Evolutionary conservation across 2,797 vertebrate species (phyloP).

Genomic region (Labroides dimidiatus): DNA sequence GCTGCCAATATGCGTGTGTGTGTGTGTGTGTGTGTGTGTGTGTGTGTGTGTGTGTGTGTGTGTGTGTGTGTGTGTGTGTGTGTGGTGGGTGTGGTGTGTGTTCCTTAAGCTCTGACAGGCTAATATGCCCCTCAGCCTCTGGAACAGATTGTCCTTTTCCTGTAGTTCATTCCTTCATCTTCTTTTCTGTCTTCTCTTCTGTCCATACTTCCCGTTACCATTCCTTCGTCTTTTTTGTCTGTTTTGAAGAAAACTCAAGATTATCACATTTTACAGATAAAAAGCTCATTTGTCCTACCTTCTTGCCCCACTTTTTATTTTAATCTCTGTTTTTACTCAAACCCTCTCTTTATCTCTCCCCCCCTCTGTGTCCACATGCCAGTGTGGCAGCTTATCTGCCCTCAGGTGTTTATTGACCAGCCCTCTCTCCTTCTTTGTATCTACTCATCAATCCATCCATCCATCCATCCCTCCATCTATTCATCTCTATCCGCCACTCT

Average conservation of each 20-base stretch:
- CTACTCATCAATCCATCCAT: slow-evolving; percentile 7
- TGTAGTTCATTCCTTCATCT: slow-evolving; percentile 14
- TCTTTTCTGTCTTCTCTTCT: slow-evolving; percentile 10
- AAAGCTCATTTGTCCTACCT: slow-evolving; percentile 9
- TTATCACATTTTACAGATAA: slow-evolving; percentile 25
- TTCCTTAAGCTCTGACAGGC: slow-evolving; percentile 32
- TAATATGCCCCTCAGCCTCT: slow-evolving; percentile 33
- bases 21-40: slow-evolving; percentile 18
- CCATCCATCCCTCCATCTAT: slow-evolving; percentile 49
- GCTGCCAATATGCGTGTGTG: slow-evolving; percentile 14
- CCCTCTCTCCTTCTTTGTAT: slow-evolving; percentile 61
- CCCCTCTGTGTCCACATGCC: slow-evolving; percentile 53
- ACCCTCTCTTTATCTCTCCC: slow-evolving; percentile 34
- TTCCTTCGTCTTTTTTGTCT: slow-evolving; percentile 5
- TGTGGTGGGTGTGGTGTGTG: background rate
- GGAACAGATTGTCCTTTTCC: slow-evolving; percentile 56
- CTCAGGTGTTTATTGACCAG: slow-evolving; percentile 79
- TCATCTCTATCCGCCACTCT: slow-evolving; percentile 63
- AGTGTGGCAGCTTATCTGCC: slow-evolving; percentile 71
- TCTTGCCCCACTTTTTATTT: slow-evolving; percentile 26
- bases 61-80: slow-evolving; percentile 1
- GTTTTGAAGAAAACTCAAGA: slow-evolving; percentile 13
- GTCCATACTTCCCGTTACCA: background rate
- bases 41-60: slow-evolving; percentile 18
- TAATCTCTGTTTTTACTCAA: slow-evolving; percentile 42